Evolutionary conservation across 2,113 vertebrate genomes (phyloP).

Genomic region (Etheostoma spectabile): DNA sequence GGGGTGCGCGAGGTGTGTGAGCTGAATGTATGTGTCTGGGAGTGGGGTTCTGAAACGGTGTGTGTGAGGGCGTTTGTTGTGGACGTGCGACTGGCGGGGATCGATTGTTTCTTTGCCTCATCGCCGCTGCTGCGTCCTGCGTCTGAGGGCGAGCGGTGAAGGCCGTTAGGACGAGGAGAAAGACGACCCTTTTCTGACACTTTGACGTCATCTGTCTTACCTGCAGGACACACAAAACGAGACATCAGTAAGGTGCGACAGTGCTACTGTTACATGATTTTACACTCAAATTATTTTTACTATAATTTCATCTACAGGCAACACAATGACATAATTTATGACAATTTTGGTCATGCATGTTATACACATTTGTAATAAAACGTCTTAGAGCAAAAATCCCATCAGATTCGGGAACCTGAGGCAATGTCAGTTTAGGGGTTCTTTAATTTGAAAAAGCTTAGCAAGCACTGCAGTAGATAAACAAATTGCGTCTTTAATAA

Average conservation of each 20-base stretch:
- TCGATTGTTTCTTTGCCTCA: slow-evolving; percentile 87
- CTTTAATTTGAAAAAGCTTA: too few species aligned
- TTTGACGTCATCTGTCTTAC: slow-evolving; percentile 97
- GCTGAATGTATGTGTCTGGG: slow-evolving; percentile 57
- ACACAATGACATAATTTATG: too few species aligned
- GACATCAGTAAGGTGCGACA: neutral
- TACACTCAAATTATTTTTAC: neutral
- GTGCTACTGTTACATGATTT: neutral
- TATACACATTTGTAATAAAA: too few species aligned
- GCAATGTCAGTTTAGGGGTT: too few species aligned
- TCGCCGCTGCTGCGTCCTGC: slow-evolving; percentile 94
- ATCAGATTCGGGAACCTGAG: too few species aligned
- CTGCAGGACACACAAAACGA: slow-evolving; percentile 72
- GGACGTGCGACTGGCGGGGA: slow-evolving; percentile 70
- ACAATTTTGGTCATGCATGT: too few species aligned
- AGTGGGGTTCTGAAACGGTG: slow-evolving; percentile 62
- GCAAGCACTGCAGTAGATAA: too few species aligned
- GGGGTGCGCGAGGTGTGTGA: slow-evolving; percentile 84
- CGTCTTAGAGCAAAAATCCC: too few species aligned
- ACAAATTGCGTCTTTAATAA: too few species aligned
- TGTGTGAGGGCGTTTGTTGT: slow-evolving; percentile 60
- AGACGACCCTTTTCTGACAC: slow-evolving; percentile 96
- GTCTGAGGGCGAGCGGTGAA: slow-evolving; percentile 95
- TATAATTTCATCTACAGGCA: too few species aligned
- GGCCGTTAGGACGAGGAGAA: slow-evolving; percentile 89